Percentiles rank a stretch among this genome's conserved stretches.
phyloP scores from a whole-genome alignment of 2,888 invertebrate species.

The Agonopterix heracliana region DNA sequence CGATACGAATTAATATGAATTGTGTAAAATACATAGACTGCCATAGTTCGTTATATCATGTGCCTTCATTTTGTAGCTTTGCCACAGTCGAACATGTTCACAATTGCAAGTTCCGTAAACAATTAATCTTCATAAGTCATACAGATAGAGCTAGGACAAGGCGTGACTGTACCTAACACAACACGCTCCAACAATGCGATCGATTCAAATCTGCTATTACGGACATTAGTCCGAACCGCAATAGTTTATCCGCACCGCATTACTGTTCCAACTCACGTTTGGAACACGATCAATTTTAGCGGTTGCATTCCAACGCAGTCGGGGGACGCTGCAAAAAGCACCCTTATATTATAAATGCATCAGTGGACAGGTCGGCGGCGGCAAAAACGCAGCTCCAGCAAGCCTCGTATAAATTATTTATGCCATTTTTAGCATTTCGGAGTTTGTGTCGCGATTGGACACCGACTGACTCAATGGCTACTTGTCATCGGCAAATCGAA shows the following conservation, averaged over 20 bases:
- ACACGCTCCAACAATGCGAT: not conserved
- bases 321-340: slow-evolving; percentile 69
- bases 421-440: slow-evolving; percentile 76
- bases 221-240: not conserved
- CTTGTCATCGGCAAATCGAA: slow-evolving; percentile 1
- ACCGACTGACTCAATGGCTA: not conserved
- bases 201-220: slow-evolving; percentile 2
- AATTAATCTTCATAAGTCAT: too few species aligned
- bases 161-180: slow-evolving; percentile 1
- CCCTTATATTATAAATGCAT: slow-evolving; percentile 77
- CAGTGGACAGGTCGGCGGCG: slow-evolving; percentile 71
- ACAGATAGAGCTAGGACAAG: too few species aligned
- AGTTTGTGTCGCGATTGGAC: slow-evolving; percentile 31
- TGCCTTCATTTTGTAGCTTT: too few species aligned
- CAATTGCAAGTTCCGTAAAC: too few species aligned
- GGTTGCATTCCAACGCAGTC: slow-evolving; percentile 68
- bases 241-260: slow-evolving; percentile 30
- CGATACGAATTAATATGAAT: too few species aligned
- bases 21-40: too few species aligned
- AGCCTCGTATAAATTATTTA: slow-evolving; percentile 73
- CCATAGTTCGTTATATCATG: too few species aligned
- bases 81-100: too few species aligned
- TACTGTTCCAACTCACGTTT: slow-evolving; percentile 67
- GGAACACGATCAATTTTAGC: slow-evolving; percentile 75
- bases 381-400: slow-evolving; percentile 66